These are phyloP conservation scores for Muscicapa comitata DNA, from an alignment of 2,797 vertebrate genomes.

Conservation along the genomic window DNA sequence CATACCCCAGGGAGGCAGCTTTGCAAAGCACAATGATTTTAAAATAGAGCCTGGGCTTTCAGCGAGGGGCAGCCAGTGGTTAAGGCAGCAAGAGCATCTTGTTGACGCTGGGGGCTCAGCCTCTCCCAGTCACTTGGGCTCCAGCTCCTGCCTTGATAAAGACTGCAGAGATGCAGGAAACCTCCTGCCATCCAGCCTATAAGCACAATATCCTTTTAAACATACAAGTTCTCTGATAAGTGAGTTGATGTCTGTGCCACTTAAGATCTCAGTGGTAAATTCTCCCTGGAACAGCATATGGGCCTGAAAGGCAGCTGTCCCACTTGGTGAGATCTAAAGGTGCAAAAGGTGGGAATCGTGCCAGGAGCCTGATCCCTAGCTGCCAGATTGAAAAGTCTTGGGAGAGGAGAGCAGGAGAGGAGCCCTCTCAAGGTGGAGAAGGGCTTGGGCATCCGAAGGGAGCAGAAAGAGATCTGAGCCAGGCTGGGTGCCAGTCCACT, in stretches of 20 bases:
- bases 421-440: neutral
- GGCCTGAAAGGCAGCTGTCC: constrained; percentile 4
- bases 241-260: neutral
- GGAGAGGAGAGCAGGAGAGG: neutral
- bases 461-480: neutral
- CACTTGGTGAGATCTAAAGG: neutral
- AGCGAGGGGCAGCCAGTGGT: constrained; percentile 26
- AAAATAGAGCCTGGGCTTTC: constrained; percentile 47
- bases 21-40: constrained; percentile 45
- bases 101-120: constrained; percentile 38
- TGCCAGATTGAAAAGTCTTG: neutral
- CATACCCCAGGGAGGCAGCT: constrained; percentile 26
- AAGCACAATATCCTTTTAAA: neutral
- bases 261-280: neutral
- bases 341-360: neutral
- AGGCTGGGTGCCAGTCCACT: neutral
- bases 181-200: neutral
- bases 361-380: neutral
- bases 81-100: neutral
- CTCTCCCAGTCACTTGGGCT: constrained; percentile 21
- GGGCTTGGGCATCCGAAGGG: neutral
- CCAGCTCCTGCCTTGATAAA: neutral
- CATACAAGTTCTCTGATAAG: neutral
- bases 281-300: neutral
- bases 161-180: neutral